Conservation (phyloP, 2,113 vertebrate species). For the Pelmatolapia mariae region DNA sequence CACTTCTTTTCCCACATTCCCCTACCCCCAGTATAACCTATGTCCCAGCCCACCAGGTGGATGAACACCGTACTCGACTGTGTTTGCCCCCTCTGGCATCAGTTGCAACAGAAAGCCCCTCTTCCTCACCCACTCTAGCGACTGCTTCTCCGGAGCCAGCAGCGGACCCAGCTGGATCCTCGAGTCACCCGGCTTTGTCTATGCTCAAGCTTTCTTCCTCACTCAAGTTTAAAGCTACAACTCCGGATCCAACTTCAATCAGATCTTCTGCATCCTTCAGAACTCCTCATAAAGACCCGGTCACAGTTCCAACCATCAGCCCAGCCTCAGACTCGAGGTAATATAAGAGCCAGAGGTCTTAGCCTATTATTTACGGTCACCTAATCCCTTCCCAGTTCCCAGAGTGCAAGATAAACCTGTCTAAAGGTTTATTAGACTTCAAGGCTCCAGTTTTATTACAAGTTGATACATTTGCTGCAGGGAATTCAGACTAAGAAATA, state of each 20-base stretch:
- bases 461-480: constrained; percentile 26
- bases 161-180: not conserved
- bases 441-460: constrained; percentile 23
- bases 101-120: constrained; percentile 20
- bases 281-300: not conserved
- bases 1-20: not conserved
- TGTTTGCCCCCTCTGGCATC: constrained; percentile 55
- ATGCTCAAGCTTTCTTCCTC: constrained; percentile 8
- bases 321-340: constrained; percentile 53
- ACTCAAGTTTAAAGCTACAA: not conserved
- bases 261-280: constrained; percentile 4
- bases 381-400: not conserved
- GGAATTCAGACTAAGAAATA: not conserved
- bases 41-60: constrained; percentile 56
- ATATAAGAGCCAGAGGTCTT: constrained; percentile 6
- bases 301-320: not conserved
- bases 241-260: not conserved
- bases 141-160: constrained; percentile 22
- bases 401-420: constrained; percentile 31
- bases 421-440: constrained; percentile 17
- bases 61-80: constrained; percentile 44
- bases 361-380: constrained; percentile 25
- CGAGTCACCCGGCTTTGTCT: not conserved
- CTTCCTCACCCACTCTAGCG: constrained; percentile 26
- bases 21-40: constrained; percentile 47